Conservation (phyloP, 2,113 vertebrate species). For the Austrofundulus limnaeus region DNA sequence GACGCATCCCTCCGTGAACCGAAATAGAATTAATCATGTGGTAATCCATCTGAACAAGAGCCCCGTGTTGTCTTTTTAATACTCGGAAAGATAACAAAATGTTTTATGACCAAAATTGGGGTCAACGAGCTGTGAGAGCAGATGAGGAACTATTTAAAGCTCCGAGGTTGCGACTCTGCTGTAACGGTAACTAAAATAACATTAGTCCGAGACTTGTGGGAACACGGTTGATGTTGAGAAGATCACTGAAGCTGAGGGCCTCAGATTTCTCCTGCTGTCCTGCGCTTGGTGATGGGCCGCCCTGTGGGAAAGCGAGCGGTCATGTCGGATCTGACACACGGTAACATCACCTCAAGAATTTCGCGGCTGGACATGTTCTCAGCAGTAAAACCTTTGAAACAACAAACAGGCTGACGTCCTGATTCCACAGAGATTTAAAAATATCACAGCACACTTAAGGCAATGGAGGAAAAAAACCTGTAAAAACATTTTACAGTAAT, state of each 20-base stretch:
- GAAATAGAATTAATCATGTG: constrained; percentile 4
- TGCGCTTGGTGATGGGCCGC: constrained; percentile 9
- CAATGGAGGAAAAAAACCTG: constrained; percentile 1
- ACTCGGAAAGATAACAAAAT: constrained; percentile 41
- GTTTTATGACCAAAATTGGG: constrained; percentile 58
- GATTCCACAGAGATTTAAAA: constrained; percentile 6
- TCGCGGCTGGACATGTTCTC: not conserved
- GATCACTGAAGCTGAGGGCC: constrained; percentile 13
- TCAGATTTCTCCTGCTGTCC: constrained; percentile 32
- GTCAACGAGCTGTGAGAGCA: constrained; percentile 42
- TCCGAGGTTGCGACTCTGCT: constrained; percentile 52
- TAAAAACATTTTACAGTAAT: constrained; percentile 35
- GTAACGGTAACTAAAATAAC: constrained; percentile 65
- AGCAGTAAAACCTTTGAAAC: constrained; percentile 18
- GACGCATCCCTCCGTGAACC: constrained; percentile 17
- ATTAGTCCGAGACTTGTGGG: constrained; percentile 67
- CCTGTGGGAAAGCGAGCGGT: constrained; percentile 12
- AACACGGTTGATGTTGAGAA: constrained; percentile 34
- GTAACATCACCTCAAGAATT: constrained; percentile 22
- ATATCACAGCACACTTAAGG: constrained; percentile 9
- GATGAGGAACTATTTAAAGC: constrained; percentile 47
- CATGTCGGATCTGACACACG: constrained; percentile 14
- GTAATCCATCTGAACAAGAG: constrained; percentile 23
- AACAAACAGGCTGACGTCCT: not conserved
- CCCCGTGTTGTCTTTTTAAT: constrained; percentile 29